phyloP scores from a whole-genome alignment of 1,140 invertebrate species.

The Muscidifurax raptorellus region DNA sequence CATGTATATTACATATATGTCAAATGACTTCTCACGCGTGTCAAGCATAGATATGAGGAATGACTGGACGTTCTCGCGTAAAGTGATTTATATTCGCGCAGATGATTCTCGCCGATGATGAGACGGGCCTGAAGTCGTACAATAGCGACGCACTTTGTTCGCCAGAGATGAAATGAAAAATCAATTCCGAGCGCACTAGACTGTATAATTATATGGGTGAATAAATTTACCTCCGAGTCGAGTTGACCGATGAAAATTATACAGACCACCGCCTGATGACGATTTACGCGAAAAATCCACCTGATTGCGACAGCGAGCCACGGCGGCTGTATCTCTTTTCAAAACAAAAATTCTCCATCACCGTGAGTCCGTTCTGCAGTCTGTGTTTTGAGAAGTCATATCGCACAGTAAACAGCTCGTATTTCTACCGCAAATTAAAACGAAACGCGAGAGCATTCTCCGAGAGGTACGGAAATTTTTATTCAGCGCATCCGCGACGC shows the following conservation, averaged over 20 bases:
- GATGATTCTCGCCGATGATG: slow-evolving; percentile 6
- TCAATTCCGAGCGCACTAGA: neutral
- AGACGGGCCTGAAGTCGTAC: too few species aligned
- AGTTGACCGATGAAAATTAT: neutral
- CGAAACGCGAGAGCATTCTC: slow-evolving; percentile 23
- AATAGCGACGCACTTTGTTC: neutral
- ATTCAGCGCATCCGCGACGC: neutral
- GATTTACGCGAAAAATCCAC: slow-evolving; percentile 30
- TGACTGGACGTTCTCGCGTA: neutral
- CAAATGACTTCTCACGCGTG: slow-evolving; percentile 41
- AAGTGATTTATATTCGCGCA: slow-evolving; percentile 38
- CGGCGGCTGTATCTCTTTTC: slow-evolving; percentile 36
- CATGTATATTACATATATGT: too few species aligned
- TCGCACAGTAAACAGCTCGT: slow-evolving; percentile 43
- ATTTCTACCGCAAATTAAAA: slow-evolving; percentile 39
- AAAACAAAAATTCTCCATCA: slow-evolving; percentile 41
- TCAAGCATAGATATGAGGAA: slow-evolving; percentile 28
- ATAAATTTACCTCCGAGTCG: too few species aligned
- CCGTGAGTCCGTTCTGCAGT: neutral
- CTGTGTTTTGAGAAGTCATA: slow-evolving; percentile 44
- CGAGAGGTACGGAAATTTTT: slow-evolving; percentile 19
- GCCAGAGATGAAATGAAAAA: too few species aligned
- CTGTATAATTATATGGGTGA: too few species aligned
- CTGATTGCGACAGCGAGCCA: slow-evolving; percentile 24
- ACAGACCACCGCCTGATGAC: too few species aligned